Evolutionary conservation across 2,113 vertebrate genomes (phyloP).

Genomic region (Chaenocephalus aceratus): DNA sequence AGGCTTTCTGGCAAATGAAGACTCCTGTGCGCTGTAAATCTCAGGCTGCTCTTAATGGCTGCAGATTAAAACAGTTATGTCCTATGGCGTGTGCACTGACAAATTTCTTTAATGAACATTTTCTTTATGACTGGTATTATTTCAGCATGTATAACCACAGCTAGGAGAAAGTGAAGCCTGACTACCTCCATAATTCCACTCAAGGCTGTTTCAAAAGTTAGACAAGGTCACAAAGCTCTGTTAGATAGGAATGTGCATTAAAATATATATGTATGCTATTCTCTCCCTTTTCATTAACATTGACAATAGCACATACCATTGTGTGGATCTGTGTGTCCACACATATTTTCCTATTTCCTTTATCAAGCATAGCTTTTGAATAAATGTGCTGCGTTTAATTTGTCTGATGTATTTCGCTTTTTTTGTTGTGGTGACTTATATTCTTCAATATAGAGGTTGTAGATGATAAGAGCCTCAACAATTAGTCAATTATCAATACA

Average conservation of each 20-base stretch:
- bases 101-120: slow-evolving; percentile 86
- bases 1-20: slow-evolving; percentile 84
- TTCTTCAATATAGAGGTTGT: not conserved
- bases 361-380: not conserved
- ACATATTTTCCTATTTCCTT: slow-evolving; percentile 1
- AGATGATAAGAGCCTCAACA: not conserved
- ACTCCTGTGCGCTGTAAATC: slow-evolving; percentile 83
- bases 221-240: slow-evolving; percentile 64
- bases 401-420: not conserved
- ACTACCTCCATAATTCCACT: slow-evolving; percentile 50
- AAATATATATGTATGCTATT: not conserved
- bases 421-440: slow-evolving; percentile 1
- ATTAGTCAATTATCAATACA: no score
- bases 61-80: slow-evolving; percentile 85
- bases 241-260: not conserved
- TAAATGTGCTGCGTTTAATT: not conserved
- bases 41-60: slow-evolving; percentile 80
- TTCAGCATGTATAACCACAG: slow-evolving; percentile 77
- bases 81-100: slow-evolving; percentile 82
- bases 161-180: slow-evolving; percentile 62
- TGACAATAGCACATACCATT: not conserved
- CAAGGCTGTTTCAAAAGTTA: slow-evolving; percentile 45
- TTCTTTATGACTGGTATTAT: slow-evolving; percentile 83
- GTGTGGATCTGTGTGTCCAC: not conserved
- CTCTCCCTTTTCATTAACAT: not conserved